These are phyloP conservation scores for Apamea sordens DNA, from an alignment of 2,888 invertebrate genomes.

Conservation along the genomic window DNA sequence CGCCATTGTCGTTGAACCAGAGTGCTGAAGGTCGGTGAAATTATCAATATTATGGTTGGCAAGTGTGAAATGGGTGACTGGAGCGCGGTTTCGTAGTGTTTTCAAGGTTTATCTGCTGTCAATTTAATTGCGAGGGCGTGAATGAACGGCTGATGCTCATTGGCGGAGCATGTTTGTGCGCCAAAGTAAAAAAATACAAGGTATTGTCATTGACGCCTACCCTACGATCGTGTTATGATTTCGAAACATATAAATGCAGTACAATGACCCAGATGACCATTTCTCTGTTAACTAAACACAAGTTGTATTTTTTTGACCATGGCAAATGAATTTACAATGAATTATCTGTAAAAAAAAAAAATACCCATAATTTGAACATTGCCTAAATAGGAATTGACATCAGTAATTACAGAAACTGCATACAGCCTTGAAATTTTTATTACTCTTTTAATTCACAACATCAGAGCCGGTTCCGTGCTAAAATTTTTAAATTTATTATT, in stretches of 20 bases:
- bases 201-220: constrained; percentile 45
- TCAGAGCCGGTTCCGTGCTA: background rate
- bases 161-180: constrained; percentile 54
- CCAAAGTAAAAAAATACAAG: constrained; percentile 46
- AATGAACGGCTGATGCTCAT: constrained; percentile 70
- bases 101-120: constrained; percentile 86
- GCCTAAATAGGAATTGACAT: background rate
- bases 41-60: constrained; percentile 67
- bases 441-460: background rate
- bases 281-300: constrained; percentile 55
- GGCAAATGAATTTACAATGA: background rate
- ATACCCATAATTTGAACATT: background rate
- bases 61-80: constrained; percentile 70
- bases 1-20: constrained; percentile 84
- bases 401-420: constrained; percentile 8
- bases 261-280: constrained; percentile 63
- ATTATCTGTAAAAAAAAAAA: background rate
- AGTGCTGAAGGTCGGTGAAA: constrained; percentile 86
- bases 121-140: constrained; percentile 79
- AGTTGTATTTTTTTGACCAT: background rate
- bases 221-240: constrained; percentile 49
- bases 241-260: constrained; percentile 61
- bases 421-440: constrained; percentile 12
- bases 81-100: constrained; percentile 73
- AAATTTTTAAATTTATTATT: background rate